Percentiles rank a stretch among this genome's conserved stretches.
Evolutionary conservation across 2,888 invertebrate species (phyloP).

Genomic region (Clanis bilineata): DNA sequence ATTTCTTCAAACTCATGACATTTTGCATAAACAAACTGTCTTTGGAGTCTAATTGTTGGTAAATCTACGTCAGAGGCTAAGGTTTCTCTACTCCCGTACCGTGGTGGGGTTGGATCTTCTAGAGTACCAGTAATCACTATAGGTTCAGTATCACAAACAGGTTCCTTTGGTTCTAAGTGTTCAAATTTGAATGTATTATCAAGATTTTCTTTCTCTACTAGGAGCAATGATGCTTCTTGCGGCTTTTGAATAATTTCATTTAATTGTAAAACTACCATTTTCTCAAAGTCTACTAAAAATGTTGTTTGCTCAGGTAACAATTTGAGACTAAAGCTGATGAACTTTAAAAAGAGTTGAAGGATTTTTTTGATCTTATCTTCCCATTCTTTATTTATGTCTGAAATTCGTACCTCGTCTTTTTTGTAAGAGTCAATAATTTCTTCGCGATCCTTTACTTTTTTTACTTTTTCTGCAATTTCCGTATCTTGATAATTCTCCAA

Average conservation of each 20-base stretch:
- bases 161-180: slow-evolving; percentile 26
- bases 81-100: slow-evolving; percentile 64
- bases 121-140: slow-evolving; percentile 61
- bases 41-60: slow-evolving; percentile 54
- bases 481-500: slow-evolving; percentile 55
- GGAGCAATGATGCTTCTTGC: slow-evolving; percentile 39
- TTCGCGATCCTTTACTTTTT: slow-evolving; percentile 54
- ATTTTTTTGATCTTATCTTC: slow-evolving; percentile 66
- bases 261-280: slow-evolving; percentile 67
- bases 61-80: slow-evolving; percentile 59
- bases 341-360: slow-evolving; percentile 66
- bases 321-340: slow-evolving; percentile 67
- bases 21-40: slow-evolving; percentile 67
- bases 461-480: slow-evolving; percentile 52
- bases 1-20: slow-evolving; percentile 65
- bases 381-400: slow-evolving; percentile 62
- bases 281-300: slow-evolving; percentile 69
- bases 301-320: slow-evolving; percentile 69
- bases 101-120: slow-evolving; percentile 45
- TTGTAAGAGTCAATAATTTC: slow-evolving; percentile 46
- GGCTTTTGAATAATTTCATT: slow-evolving; percentile 66
- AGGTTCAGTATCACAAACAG: slow-evolving; percentile 53
- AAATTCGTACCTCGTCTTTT: slow-evolving; percentile 44
- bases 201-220: slow-evolving; percentile 47
- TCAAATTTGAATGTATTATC: slow-evolving; percentile 54